These are phyloP conservation scores for Oscheius sp. DNA, from an alignment of 2,888 invertebrate genomes.

Conservation along the genomic window DNA sequence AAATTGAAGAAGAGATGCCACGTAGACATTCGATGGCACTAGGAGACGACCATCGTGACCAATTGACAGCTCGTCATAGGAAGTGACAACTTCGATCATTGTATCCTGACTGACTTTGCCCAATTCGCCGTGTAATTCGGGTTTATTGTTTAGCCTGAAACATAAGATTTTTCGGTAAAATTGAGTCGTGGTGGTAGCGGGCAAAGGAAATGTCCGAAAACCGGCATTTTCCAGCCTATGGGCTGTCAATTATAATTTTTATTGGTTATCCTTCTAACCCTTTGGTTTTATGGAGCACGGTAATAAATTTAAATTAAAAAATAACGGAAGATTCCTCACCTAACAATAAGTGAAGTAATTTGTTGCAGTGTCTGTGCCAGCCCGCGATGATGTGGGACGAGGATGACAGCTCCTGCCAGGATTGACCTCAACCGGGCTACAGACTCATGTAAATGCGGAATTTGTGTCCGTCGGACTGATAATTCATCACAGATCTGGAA, in stretches of 20 bases:
- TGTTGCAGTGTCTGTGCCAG: conserved; percentile 57
- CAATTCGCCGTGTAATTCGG: conserved; percentile 37
- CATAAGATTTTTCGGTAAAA: too few species aligned
- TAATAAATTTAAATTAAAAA: neutral
- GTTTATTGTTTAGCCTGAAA: conserved; percentile 22
- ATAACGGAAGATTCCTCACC: conserved; percentile 19
- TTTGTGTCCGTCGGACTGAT: conserved; percentile 58
- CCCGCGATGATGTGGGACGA: conserved; percentile 48
- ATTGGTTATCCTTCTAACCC: too few species aligned
- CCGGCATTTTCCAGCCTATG: too few species aligned
- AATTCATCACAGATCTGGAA: conserved; percentile 49
- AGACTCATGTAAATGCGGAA: conserved; percentile 52
- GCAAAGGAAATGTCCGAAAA: too few species aligned
- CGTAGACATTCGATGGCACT: conserved; percentile 71
- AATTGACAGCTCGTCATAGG: conserved; percentile 66
- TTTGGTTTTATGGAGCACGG: too few species aligned
- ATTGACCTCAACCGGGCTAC: conserved; percentile 54
- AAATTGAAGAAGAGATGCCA: conserved; percentile 59
- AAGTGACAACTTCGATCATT: conserved; percentile 55
- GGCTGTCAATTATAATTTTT: too few species aligned
- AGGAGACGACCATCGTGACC: conserved; percentile 63
- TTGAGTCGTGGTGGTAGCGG: too few species aligned
- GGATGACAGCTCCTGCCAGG: conserved; percentile 61
- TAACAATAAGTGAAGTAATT: conserved; percentile 45
- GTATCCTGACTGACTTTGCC: conserved; percentile 43